Evolutionary conservation across 2,888 invertebrate species (phyloP), one percentile per base, ranked within the genome.

Genomic region (Pollenia amentaria): DNA sequence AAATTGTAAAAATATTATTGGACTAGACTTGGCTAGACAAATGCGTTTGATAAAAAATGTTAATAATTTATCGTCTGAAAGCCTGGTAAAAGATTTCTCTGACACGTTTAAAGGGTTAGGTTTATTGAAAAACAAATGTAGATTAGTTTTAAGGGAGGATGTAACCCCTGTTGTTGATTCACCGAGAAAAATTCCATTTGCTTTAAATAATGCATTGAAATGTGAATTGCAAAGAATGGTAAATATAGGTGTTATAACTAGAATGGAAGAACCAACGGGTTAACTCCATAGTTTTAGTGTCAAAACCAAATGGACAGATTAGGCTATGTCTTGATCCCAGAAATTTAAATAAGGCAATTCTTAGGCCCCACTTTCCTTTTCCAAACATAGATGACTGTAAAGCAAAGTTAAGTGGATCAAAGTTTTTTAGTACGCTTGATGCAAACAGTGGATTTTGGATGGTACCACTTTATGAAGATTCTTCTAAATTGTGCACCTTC

Each of bases 401-500:
- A 16, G 42, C 62, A 4, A 16, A 64, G 29, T 16, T 42, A 42
- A 64, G 16, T 42, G 62, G 62, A 10, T 64, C 42, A 42, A 29
- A 57, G 51, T 12, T 53, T 69, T 38, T 69, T 53, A 21, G 14
- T 14, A 18, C 16, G 12, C 18, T 53, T 18, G 57, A 72, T 21
- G 57, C 72, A 12, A 72, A 72, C 21, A 18, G 72, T 44, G 87
- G 89, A 73, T 76, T 87, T 69, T 89, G 88, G 78, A 88, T 88
- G 84, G 72, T 89, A 3, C 88, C 86, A 18, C 73, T 89, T 6
- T 85, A 88, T 46, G 79, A 89, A 70, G 51, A 87, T 69, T 88
- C 88, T 40, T 77, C 88, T 3, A 87, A 87, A 83, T 70, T 89
- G 6, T 89, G 89, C 67, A 89, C 88, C 10, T 88, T 89, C 44